Base-by-base conservation (phyloP, 2,888 invertebrate species). In the Lamellibrachia satsuma region DNA sequence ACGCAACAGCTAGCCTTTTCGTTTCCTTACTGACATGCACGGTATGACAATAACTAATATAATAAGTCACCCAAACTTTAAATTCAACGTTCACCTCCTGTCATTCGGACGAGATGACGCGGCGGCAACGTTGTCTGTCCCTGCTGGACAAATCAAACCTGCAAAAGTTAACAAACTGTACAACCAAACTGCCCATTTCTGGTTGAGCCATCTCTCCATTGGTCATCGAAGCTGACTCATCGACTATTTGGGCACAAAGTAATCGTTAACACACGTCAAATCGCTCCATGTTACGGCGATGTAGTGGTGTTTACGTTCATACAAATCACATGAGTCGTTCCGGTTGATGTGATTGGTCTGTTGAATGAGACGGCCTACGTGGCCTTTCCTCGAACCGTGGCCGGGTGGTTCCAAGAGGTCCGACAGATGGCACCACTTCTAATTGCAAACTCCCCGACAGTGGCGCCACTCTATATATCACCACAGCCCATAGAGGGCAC, bases 231-330 rank as follows among this genome's bases (percentile, higher is more conserved):
- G 75, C 75, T 75, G 75, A 75, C 75, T 75, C 75, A 75, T 75
- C 75, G 75, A 75, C 75, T 75, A 75, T 75, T n/a, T 75, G 3
- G 6, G 75, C 75, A 22, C 75, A 22, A 75, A 75, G 75, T 75
- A 75, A 15, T 75, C 22, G 75, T n/a, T 22, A 75, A 75, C 75
- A 75, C 75, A 75, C 22, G 22, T n/a, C 15, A 75, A 75, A 22
- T 75, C 75, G 22, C 15, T 75, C 15, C 75, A 75, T 75, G 75
- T 75, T 75, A 22, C 39, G 75, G n/a, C n/a, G 75, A 75, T 75
- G 75, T 75, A 15, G 75, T 75, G 75, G 75, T 75, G 75, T 75
- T 75, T 75, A 75, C 75, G 75, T 75, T 75, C 75, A 75, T 75
- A 75, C 15, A 15, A 4, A 75, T 75, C 75, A 75, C 75, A 75